Conservation (phyloP, 1,140 invertebrate genomes). For the Drosophila simulans region DNA sequence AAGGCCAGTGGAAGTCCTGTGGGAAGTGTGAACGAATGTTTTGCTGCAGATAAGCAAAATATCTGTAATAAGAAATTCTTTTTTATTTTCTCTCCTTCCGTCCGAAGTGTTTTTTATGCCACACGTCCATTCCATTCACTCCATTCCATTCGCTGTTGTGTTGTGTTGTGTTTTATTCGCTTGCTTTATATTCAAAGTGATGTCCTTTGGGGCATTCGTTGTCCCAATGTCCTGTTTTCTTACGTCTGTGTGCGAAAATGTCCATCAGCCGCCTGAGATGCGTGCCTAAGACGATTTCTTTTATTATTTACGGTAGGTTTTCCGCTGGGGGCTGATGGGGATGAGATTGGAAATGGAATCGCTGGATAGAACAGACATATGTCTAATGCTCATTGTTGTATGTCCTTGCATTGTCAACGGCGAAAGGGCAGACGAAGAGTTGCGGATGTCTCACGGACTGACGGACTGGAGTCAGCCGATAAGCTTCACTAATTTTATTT, state of each 20-base stretch:
- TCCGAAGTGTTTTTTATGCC: constrained; percentile 77
- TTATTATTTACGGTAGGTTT: constrained; percentile 75
- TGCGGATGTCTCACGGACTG: constrained; percentile 53
- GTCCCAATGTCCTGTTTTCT: constrained; percentile 37
- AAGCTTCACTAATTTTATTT: constrained; percentile 58
- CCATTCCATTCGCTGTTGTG: constrained; percentile 20
- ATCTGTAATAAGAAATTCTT: constrained; percentile 82
- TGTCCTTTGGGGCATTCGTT: constrained; percentile 64
- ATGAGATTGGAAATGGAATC: constrained; percentile 52
- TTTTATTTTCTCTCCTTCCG: constrained; percentile 61
- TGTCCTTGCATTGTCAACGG: constrained; percentile 59
- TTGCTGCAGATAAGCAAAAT: constrained; percentile 82
- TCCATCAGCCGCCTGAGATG: constrained; percentile 72
- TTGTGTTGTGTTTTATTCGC: constrained; percentile 69
- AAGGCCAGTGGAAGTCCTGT: constrained; percentile 22
- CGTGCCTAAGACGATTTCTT: constrained; percentile 81
- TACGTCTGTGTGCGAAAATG: constrained; percentile 40
- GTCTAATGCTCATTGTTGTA: constrained; percentile 70
- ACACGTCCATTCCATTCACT: constrained; percentile 54
- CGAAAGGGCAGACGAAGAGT: constrained; percentile 53
- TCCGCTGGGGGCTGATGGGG: background rate
- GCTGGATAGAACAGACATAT: constrained; percentile 60
- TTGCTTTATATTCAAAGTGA: constrained; percentile 82
- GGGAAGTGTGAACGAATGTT: constrained; percentile 80
- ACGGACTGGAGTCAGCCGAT: constrained; percentile 43